Conservation (phyloP, 2,113 vertebrate species). For the Ellobius talpinus region DNA sequence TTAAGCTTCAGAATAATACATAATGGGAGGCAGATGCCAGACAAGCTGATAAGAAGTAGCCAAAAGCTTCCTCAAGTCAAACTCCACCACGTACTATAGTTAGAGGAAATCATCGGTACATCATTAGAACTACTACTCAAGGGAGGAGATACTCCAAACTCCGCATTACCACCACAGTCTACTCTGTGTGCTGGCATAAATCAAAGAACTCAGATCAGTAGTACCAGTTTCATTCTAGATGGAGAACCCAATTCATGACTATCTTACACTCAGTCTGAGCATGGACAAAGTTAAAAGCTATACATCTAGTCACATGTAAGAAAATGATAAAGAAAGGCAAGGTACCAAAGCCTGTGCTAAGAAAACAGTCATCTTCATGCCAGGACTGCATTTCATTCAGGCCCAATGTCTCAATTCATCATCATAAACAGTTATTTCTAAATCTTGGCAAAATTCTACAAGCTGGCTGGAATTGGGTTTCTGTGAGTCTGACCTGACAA, state of each 20-base stretch:
- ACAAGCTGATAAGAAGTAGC: not conserved
- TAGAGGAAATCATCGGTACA: not conserved
- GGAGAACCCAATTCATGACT: not conserved
- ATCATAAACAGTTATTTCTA: not conserved
- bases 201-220: not conserved
- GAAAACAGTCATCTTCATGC: not conserved
- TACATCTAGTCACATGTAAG: not conserved
- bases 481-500: not conserved
- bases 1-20: not conserved
- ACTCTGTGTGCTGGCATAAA: not conserved
- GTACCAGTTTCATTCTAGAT: not conserved
- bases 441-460: not conserved
- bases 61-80: not conserved
- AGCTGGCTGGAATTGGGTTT: not conserved
- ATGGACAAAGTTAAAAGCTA: not conserved
- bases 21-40: not conserved
- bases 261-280: not conserved
- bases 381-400: not conserved
- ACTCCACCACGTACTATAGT: not conserved
- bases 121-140: not conserved
- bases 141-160: not conserved
- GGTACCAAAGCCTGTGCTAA: not conserved
- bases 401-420: not conserved
- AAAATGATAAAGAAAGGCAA: not conserved
- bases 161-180: not conserved